Percentiles rank a stretch among this genome's conserved stretches.
phyloP scores from a whole-genome alignment of 2,797 vertebrate genomes.

The Sebastes minor region DNA sequence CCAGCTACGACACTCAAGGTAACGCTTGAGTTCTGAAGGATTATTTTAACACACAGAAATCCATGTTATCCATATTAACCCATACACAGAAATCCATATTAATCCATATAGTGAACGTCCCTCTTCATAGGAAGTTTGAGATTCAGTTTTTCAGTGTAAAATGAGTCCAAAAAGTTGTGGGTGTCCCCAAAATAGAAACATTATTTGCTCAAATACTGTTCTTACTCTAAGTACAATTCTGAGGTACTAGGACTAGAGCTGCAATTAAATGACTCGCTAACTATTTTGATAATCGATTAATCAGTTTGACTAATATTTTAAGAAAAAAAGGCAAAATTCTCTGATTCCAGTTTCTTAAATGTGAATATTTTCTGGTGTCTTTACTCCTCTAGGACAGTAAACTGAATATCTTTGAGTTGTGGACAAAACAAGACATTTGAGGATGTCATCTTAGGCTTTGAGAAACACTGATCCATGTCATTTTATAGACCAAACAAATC shows the following conservation, averaged over 20 bases:
- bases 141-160: background rate
- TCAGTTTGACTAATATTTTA: too few species aligned
- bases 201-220: background rate
- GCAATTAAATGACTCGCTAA: too few species aligned
- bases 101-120: background rate
- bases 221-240: background rate
- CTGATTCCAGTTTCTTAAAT: too few species aligned
- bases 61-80: background rate
- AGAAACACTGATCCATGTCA: too few species aligned
- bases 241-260: background rate
- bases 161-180: background rate
- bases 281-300: too few species aligned
- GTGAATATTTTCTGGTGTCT: too few species aligned
- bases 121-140: background rate
- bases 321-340: too few species aligned
- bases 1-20: constrained; percentile 86
- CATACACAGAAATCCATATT: background rate
- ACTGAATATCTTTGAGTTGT: too few species aligned
- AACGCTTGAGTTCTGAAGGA: background rate
- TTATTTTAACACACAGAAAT: background rate
- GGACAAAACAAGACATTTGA: too few species aligned
- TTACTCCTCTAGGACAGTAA: too few species aligned
- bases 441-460: too few species aligned
- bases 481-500: too few species aligned
- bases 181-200: background rate